A percentile compares a stretch with the other conserved stretches of the same genome.
Conservation (phyloP, 2,888 invertebrate species). For the Tenthredo livida region DNA sequence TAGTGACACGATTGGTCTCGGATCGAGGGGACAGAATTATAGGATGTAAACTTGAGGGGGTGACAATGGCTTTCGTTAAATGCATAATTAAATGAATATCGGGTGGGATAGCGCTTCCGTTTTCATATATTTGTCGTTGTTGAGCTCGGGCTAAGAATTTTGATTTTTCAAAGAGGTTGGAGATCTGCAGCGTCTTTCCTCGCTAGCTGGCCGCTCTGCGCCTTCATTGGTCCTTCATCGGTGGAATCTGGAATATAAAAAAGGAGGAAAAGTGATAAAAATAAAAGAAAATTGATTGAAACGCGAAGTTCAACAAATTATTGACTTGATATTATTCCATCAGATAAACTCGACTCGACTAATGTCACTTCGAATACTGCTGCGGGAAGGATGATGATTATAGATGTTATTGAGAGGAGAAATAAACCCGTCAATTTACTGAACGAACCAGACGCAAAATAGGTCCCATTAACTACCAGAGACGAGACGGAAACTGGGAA, state of each 20-base stretch:
- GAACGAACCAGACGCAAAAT: slow-evolving; percentile 47
- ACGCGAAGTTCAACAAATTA: neutral
- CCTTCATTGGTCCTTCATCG: slow-evolving; percentile 69
- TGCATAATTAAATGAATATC: slow-evolving; percentile 34
- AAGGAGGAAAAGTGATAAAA: neutral
- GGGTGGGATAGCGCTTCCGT: slow-evolving; percentile 45
- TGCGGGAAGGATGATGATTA: slow-evolving; percentile 8
- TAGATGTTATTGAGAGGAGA: slow-evolving; percentile 17
- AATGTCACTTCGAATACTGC: slow-evolving; percentile 10
- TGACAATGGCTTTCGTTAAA: slow-evolving; percentile 46
- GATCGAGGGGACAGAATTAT: neutral
- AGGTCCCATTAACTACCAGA: slow-evolving; percentile 33
- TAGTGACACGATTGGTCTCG: slow-evolving; percentile 19
- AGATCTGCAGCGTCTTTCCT: slow-evolving; percentile 61
- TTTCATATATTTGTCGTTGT: slow-evolving; percentile 50
- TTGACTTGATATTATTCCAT: slow-evolving; percentile 22
- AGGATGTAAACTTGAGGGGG: slow-evolving; percentile 16
- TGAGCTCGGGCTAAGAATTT: slow-evolving; percentile 63
- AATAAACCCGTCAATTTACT: slow-evolving; percentile 37
- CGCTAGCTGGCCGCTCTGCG: slow-evolving; percentile 65
- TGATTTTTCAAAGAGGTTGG: slow-evolving; percentile 63
- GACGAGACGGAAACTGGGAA: slow-evolving; percentile 36
- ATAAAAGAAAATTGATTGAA: neutral
- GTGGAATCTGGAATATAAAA: slow-evolving; percentile 70
- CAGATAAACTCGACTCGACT: neutral